Percentiles rank a stretch among this genome's conserved stretches.
Evolutionary conservation across 2,797 vertebrate species (phyloP).

Genomic region (Heteromormyrus szaboi): DNA sequence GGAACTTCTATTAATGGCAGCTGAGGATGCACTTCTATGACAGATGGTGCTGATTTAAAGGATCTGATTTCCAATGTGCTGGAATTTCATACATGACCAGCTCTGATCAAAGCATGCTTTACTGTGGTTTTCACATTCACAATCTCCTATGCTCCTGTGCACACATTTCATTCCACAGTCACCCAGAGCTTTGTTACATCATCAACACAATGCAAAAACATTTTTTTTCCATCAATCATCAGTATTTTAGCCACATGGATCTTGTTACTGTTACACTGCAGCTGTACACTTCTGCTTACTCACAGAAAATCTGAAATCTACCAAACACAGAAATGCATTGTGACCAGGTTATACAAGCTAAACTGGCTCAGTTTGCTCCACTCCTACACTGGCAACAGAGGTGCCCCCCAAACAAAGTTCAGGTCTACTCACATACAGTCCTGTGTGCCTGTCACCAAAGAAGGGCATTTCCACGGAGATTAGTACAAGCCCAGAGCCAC

Average conservation of each 20-base stretch:
- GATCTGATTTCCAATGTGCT: conserved; percentile 51
- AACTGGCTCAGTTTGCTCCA: background rate
- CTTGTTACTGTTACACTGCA: background rate
- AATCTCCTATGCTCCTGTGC: conserved; percentile 27
- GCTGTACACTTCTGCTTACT: background rate
- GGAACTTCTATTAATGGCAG: conserved; percentile 24
- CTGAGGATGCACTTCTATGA: conserved; percentile 53
- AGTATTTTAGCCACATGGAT: background rate
- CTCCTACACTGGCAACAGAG: conserved; percentile 12
- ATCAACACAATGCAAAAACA: background rate
- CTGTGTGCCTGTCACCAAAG: conserved; percentile 84
- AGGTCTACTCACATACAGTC: conserved; percentile 85
- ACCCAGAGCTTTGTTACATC: background rate
- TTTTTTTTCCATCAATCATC: background rate
- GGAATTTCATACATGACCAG: conserved; percentile 56
- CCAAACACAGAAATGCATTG: background rate
- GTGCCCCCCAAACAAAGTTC: background rate
- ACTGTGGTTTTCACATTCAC: conserved; percentile 48
- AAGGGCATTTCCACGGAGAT: conserved; percentile 85
- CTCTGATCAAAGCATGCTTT: conserved; percentile 56
- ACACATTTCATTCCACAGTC: background rate
- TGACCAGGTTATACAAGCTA: background rate
- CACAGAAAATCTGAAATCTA: background rate
- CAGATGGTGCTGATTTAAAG: conserved; percentile 66
- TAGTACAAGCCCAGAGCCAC: conserved; percentile 82